Evolutionary conservation across 2,888 invertebrate species (phyloP), one percentile per base, ranked within the genome.

Genomic region (Biston betularia): DNA sequence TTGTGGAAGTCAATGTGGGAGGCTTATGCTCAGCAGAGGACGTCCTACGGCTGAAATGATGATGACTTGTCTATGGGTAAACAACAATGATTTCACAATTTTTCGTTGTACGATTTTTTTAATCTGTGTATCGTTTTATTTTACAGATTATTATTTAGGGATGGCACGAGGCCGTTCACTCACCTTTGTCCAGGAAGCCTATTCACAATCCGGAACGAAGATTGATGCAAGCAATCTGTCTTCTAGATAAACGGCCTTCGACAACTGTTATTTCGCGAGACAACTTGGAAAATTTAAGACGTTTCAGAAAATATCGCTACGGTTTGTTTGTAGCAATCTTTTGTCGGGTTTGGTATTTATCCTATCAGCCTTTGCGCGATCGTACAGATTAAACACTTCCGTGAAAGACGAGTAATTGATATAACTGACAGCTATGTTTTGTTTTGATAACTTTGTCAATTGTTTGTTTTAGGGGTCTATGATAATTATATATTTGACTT

Each of bases 151-250:
- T 56, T 44, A 57, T 57, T 46, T 57, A 35, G 14, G 24, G 50
- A 48, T 24, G 48, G 58, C 58, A 50, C 49, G 49, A 45, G 58
- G 40, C 46, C 15, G 49, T 38, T 56, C 55, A 3, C 45, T 42
- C 55, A 66, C 66, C 66, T 66, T 66, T 62, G 62, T 61, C 65
- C 60, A 44, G 49, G 52, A 44, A n/a, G 24, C 44, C 55, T 34
- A 61, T 62, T 61, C 65, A 60, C 58, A n/a, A 55, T 14, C 14
- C 59, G 33, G 15, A 52, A 68, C 59, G 68, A 68, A 68, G 68
- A 68, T 68, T 68, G 68, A 68, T 68, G 61, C 61, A 53, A 56
- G 68, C 68, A 61, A 68, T 68, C 61, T 61, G 68, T 68, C 68
- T 68, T 68, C 48, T 7, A 68, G 64, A 67, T 67, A 67, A 63